Base-by-base conservation (phyloP, 2,113 vertebrate species). In the Oncorhynchus mykiss region DNA sequence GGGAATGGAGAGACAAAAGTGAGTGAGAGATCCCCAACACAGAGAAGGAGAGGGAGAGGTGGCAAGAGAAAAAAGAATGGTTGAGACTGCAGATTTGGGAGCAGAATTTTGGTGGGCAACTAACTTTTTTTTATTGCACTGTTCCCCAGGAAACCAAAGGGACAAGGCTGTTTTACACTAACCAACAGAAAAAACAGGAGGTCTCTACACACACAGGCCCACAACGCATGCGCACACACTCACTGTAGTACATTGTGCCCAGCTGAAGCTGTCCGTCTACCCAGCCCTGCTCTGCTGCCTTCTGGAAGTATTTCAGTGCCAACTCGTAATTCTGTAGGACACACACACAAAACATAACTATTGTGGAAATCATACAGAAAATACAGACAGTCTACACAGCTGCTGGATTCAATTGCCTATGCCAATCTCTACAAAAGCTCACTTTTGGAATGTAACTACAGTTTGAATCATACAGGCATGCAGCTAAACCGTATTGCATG, bases 211-310 rank as follows among this genome's bases (percentile, higher is more conserved):
- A 29, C 11, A 45, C 39, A 45, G 39, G 9, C 39, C 39, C 39
- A 45, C 39, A 45, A 12, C 2, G 39, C 39, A 45, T 45, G 39
- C 9, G 9, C 39, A 45, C 39, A 25, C 24, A 71, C 97, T 96
- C 92, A 99, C 98, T 99, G 87, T 99, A 99, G 88, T 99, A 99
- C 98, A 99, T 99, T 68, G 96, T 97, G 72, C 97, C 98, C 11
- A 99, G 93, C 14, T 99, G 98, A 71, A 99, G 95, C 29, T 99
- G 98, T 73, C 97, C 98, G n/a, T 99, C 98, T 74, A 99, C 98
- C 97, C 97, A 99, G 72, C 98, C 97, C 87, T 99, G 98, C 64
- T 99, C 98, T 68, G 98, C 98, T 81, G 98, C 98, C 90, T 98
- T 99, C 94, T 99, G 97, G 91, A 99, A 99, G 88, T 98, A 99